phyloP scores from a whole-genome alignment of 1,140 invertebrate genomes.

The Diabrotica virgifera region DNA sequence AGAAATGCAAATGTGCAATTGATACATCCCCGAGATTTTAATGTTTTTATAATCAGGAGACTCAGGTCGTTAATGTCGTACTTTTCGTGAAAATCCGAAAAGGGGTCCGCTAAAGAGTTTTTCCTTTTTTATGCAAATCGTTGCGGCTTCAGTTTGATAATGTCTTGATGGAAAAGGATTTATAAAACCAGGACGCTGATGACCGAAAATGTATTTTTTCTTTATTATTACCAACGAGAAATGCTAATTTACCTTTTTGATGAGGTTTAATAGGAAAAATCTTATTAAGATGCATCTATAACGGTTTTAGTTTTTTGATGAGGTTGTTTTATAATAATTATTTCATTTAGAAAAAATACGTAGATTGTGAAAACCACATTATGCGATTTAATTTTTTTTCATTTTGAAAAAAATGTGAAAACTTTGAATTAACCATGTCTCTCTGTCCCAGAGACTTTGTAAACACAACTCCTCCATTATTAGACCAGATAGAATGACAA shows the following conservation, averaged over 20 bases:
- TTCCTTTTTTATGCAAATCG: slow-evolving; percentile 41
- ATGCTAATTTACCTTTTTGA: neutral
- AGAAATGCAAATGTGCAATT: neutral
- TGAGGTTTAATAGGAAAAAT: neutral
- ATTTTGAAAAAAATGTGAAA: too few species aligned
- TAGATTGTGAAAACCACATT: too few species aligned
- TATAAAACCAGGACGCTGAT: slow-evolving; percentile 2
- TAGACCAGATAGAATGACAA: too few species aligned
- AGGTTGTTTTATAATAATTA: too few species aligned
- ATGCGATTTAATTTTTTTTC: too few species aligned
- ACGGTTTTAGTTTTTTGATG: too few species aligned
- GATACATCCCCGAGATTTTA: slow-evolving; percentile 26
- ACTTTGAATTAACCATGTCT: too few species aligned
- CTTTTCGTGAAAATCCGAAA: slow-evolving; percentile 28
- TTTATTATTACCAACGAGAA: neutral
- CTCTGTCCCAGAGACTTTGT: too few species aligned
- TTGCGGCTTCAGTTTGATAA: slow-evolving; percentile 9
- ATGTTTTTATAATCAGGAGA: slow-evolving; percentile 41
- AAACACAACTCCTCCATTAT: too few species aligned
- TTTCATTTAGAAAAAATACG: too few species aligned
- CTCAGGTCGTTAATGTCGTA: slow-evolving; percentile 31
- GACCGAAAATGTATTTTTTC: neutral
- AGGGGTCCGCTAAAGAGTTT: slow-evolving; percentile 34
- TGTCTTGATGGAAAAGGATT: slow-evolving; percentile 12
- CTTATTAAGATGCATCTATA: too few species aligned